Evolutionary conservation across 2,113 vertebrate genomes (phyloP).

Genomic region (Brachyhypopomus gauderio): DNA sequence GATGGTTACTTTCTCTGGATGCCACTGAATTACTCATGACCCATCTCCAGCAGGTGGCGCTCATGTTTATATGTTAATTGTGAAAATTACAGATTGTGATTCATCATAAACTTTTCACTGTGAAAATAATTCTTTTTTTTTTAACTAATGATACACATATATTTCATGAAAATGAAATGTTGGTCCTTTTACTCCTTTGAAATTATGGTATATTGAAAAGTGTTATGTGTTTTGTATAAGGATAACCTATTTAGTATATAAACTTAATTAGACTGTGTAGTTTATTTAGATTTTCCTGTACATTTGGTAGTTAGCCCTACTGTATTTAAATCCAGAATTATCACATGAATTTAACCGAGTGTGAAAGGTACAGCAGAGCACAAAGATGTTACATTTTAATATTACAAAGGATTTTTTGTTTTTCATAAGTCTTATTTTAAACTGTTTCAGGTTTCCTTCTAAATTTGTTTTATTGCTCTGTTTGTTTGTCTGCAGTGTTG

Average conservation of each 20-base stretch:
- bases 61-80: not conserved
- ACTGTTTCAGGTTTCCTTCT: not conserved
- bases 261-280: slow-evolving; percentile 23
- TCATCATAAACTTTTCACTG: slow-evolving; percentile 9
- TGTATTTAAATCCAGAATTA: slow-evolving; percentile 39
- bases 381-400: not conserved
- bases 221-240: not conserved
- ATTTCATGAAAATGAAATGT: not conserved
- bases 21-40: not conserved
- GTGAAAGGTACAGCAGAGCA: not conserved
- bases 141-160: not conserved
- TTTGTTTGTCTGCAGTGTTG: not conserved
- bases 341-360: not conserved
- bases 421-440: not conserved
- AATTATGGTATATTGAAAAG: not conserved
- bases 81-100: not conserved
- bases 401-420: not conserved
- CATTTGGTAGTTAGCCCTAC: slow-evolving; percentile 1
- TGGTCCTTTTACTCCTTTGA: not conserved
- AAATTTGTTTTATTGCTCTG: not conserved
- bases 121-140: not conserved
- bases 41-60: not conserved
- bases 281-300: not conserved
- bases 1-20: slow-evolving; percentile 13
- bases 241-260: slow-evolving; percentile 4